These are phyloP conservation scores for Scolopax mira DNA, from an alignment of 2,113 vertebrate genomes.

Conservation along the genomic window DNA sequence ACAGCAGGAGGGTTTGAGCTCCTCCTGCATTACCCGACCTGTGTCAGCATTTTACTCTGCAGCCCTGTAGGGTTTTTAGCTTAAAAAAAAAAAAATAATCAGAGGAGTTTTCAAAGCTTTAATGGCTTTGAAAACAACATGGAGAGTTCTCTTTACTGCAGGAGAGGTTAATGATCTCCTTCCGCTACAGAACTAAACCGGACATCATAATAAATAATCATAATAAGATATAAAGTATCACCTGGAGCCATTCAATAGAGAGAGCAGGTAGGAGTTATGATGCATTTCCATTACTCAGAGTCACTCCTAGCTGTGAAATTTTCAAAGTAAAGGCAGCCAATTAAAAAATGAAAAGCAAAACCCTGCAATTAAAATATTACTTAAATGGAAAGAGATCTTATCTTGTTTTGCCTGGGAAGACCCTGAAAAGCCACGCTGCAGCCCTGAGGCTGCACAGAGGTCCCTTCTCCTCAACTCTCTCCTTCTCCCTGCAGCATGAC, in stretches of 20 bases:
- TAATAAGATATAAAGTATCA: slow-evolving; percentile 41
- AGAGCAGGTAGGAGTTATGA: background rate
- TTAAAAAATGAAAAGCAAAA: background rate
- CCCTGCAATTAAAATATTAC: background rate
- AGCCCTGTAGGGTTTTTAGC: background rate
- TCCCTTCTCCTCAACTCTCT: background rate
- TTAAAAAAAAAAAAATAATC: background rate
- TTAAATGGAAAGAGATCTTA: background rate
- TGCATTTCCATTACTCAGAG: background rate
- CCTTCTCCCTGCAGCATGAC: background rate
- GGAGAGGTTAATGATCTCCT: slow-evolving; percentile 48
- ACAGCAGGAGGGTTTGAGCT: background rate
- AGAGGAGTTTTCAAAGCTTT: slow-evolving; percentile 37
- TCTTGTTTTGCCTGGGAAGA: background rate
- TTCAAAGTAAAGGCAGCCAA: background rate
- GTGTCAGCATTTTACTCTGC: slow-evolving; percentile 31
- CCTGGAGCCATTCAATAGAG: background rate
- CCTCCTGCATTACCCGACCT: background rate
- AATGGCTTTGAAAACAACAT: slow-evolving; percentile 45
- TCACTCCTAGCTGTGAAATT: background rate
- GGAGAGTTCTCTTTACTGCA: background rate
- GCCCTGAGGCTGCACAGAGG: rapidly evolving
- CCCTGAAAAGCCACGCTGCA: rapidly evolving
- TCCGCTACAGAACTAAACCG: slow-evolving; percentile 2
- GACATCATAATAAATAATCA: slow-evolving; percentile 46